These are phyloP conservation scores for Luscinia luscinia DNA, from an alignment of 2,797 vertebrate genomes.

Conservation along the genomic window DNA sequence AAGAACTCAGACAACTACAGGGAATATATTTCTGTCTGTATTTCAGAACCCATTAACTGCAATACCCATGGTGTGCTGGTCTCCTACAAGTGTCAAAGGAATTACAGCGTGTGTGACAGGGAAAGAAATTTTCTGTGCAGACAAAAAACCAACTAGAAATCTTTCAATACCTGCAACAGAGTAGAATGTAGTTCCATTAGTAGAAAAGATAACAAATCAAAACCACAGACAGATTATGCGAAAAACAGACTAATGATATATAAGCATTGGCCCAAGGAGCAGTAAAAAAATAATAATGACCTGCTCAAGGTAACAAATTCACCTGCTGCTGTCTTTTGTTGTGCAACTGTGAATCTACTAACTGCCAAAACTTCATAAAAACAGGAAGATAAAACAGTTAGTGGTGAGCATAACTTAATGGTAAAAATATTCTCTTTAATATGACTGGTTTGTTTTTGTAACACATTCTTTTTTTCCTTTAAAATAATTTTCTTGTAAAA, in stretches of 20 bases:
- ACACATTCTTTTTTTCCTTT: neutral
- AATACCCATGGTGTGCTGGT: neutral
- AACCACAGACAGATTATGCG: neutral
- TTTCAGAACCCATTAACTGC: neutral
- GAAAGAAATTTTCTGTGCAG: neutral
- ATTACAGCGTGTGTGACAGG: neutral
- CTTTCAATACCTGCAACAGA: conserved; percentile 27
- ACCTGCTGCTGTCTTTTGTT: conserved; percentile 50
- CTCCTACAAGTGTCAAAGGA: neutral
- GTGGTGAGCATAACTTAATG: neutral
- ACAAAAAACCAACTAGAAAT: neutral
- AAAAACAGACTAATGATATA: neutral
- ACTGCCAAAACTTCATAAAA: conserved; percentile 47
- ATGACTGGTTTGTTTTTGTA: neutral
- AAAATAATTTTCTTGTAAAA: neutral
- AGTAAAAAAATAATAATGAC: neutral
- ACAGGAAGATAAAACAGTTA: neutral
- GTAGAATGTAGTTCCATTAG: neutral
- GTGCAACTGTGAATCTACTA: conserved; percentile 30
- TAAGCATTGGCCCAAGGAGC: neutral
- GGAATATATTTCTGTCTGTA: neutral
- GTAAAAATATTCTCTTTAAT: neutral
- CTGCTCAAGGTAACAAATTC: conserved; percentile 16
- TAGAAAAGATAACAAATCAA: neutral
- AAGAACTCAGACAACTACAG: neutral